Evolutionary conservation across 2,888 invertebrate genomes (phyloP).

Genomic region (Parnassius mnemosyne): DNA sequence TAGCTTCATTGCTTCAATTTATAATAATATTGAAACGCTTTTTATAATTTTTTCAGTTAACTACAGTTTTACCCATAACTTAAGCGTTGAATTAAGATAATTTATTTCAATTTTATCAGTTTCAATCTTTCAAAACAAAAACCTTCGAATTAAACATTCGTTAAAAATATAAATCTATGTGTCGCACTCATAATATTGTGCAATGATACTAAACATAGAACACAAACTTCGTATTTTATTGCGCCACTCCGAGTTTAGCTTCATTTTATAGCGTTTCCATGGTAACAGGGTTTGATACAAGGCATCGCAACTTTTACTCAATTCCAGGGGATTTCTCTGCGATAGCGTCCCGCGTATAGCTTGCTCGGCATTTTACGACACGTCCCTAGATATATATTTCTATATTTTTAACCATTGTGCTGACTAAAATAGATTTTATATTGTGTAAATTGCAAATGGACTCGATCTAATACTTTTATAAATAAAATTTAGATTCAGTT

Average conservation of each 20-base stretch:
- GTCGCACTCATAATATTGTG: background rate
- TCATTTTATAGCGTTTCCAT: constrained; percentile 30
- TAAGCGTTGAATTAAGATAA: too few species aligned
- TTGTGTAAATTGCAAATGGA: too few species aligned
- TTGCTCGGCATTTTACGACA: constrained; percentile 12
- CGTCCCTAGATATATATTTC: background rate
- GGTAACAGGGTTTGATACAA: constrained; percentile 30
- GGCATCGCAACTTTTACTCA: constrained; percentile 25
- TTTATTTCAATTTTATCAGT: too few species aligned
- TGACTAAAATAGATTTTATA: background rate
- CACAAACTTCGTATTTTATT: constrained; percentile 16
- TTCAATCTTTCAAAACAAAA: too few species aligned
- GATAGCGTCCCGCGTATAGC: constrained; percentile 8
- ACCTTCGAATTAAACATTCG: too few species aligned
- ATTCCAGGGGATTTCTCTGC: constrained; percentile 18
- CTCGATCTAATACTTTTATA: too few species aligned
- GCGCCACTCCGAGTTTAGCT: constrained; percentile 8
- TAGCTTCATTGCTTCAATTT: too few species aligned
- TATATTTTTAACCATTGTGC: constrained; percentile 4
- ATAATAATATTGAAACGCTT: too few species aligned
- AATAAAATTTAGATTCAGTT: too few species aligned
- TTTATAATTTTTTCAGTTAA: too few species aligned
- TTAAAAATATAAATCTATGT: background rate
- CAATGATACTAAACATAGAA: constrained; percentile 13
- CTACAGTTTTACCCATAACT: too few species aligned